Evolutionary conservation across 2,113 vertebrate genomes (phyloP), one percentile per base, ranked within the genome.

Genomic region (Andinoacara biseriatus): DNA sequence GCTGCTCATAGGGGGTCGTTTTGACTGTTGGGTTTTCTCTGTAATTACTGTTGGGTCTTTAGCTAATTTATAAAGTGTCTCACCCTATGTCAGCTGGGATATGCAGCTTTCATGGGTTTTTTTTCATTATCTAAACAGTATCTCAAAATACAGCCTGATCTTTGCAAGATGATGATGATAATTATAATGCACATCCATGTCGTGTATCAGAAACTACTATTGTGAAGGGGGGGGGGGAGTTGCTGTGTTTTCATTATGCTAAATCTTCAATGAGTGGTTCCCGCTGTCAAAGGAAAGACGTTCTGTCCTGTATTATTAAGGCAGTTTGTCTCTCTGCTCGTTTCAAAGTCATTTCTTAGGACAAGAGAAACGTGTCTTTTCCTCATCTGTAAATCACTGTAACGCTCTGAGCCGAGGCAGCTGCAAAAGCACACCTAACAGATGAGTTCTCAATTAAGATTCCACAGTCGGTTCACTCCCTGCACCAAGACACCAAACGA

Each of bases 371-470:
- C 17, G 24, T 31, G 49, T 58, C 65, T 72, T 57, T 58, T 22
- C 24, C 58, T 76, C 67, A 10, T 40, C 52, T 29, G 72, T 88
- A 82, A 85, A 90, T 88, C 69, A 87, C 15, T 57, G 43, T 18
- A 22, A 84, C 33, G 65, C 83, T 63, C 31, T 58, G 40, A 80
- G 38, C 75, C 4, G 2, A 49, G 75, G 29, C 78, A 84, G 84
- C 81, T 88, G 77, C 58, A 61, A 83, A 85, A 83, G 74, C 56
- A 61, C 46, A 52, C 49, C 83, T 74, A 61, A 76, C 83, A 84
- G 78, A 89, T 80, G 63, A 86, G 38, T 74, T 84, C 75, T 85
- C 83, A 72, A 76, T 85, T 83, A 80, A 62, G 43, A 82, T 61
- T 84, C 74, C 54, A 54, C 18, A 43, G 60, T 29, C 82, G 60